Base-by-base conservation (phyloP, 2,797 vertebrate species). In the Peromyscus eremicus region DNA sequence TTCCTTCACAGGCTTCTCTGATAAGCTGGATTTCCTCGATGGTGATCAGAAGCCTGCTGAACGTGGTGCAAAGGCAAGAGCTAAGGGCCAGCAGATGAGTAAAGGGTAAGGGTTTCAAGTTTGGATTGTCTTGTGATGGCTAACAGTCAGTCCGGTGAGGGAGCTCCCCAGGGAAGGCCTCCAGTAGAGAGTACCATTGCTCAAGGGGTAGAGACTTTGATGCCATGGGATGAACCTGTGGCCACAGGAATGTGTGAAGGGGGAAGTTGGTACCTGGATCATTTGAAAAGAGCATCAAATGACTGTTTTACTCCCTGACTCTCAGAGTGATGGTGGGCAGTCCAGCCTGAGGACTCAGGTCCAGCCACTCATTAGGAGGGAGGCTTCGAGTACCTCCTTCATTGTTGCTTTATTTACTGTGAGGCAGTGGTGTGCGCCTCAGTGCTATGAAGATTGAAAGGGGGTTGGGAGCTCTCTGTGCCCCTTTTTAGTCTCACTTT, bases 1-100 rank as follows among this genome's bases (percentile, higher is more conserved):
- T 10, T 11, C 23, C 86, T 37, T 89, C 89, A 13, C 92, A 99
- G 99, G 99, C 98, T 99, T 99, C 98, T 99, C 99, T 0, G 99
- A 99, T 98, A 99, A 99, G 97, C 97, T 99, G 98, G 99, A 99
- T 95, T 99, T 99, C 98, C 98, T 99, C 76, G 99, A 99, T 46
- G 99, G 99, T 94, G 99, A 99, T 86, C 98, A 99, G 96, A 98
- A 98, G 0, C 83, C 94, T 0, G 97, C 91, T 19, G 73, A 92
- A 91, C 89, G 89, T 4, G 97, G 94, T 29, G 98, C 97, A 43
- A 99, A 98, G 93, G 98, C 98, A 93, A 90, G 97, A 52, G 82
- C 6, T 46, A 92, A 97, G 94, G 95, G n/a, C 95, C 98, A 98
- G 89, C 92, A 83, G 52, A 98, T 98, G 90, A 99, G 99, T 97